Percentiles rank a stretch among this genome's conserved stretches.
Evolutionary conservation across 35 echinoderm and acorn worm species (phyloP).

Genomic region (Ophiothrix spiculata): DNA sequence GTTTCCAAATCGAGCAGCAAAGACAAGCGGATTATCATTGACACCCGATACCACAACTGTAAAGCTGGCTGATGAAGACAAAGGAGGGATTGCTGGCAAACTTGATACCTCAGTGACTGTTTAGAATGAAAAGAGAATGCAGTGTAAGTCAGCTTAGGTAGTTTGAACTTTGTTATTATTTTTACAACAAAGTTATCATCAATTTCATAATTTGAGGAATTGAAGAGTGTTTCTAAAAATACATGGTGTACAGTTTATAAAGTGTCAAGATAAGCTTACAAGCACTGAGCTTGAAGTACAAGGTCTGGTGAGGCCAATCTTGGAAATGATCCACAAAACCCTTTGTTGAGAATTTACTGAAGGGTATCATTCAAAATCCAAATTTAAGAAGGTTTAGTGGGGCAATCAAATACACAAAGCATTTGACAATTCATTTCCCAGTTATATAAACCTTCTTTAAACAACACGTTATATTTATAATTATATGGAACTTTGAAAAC

Average conservation of each 20-base stretch:
- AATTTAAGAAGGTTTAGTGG: neutral
- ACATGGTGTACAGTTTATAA: neutral
- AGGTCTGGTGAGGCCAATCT: too few relatives aligned
- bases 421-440: neutral
- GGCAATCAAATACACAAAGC: neutral
- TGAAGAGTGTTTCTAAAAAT: neutral
- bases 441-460: neutral
- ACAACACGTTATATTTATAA: neutral
- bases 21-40: neutral
- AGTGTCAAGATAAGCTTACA: neutral
- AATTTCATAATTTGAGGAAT: neutral
- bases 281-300: too few relatives aligned
- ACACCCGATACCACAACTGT: neutral
- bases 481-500: neutral
- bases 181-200: neutral
- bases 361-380: neutral
- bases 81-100: neutral
- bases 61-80: neutral
- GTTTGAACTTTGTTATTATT: neutral
- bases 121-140: neutral
- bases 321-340: too few relatives aligned
- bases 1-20: neutral
- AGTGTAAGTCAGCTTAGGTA: neutral
- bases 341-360: too few relatives aligned
- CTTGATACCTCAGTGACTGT: neutral